Evolutionary conservation across 2,797 vertebrate species (phyloP).

Genomic region (Phoeniculus purpureus): DNA sequence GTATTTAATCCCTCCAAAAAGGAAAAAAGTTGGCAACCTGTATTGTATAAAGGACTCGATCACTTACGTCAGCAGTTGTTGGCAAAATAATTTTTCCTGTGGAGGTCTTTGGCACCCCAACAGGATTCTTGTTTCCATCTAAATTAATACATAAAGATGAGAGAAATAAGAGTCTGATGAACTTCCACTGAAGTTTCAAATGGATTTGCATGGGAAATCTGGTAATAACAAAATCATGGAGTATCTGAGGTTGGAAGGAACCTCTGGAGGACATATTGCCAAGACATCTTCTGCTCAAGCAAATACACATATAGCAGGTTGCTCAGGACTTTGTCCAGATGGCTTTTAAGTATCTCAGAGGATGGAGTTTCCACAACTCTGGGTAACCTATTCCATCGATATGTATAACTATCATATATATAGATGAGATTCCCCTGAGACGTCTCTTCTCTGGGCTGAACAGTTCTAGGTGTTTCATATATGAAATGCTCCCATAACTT

Average conservation of each 20-base stretch:
- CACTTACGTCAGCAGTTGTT: not conserved
- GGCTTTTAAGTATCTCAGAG: not conserved
- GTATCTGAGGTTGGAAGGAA: not conserved
- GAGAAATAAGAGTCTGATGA: not conserved
- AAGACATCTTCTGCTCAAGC: not conserved
- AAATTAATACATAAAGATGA: not conserved
- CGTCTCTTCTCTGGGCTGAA: not conserved
- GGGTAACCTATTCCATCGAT: not conserved
- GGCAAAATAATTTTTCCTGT: not conserved
- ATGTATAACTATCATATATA: not conserved
- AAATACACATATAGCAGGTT: not conserved
- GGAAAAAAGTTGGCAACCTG: not conserved
- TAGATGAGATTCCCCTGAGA: not conserved
- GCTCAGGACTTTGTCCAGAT: not conserved
- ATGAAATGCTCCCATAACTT: not conserved
- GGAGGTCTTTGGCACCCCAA: not conserved
- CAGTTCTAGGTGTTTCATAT: not conserved
- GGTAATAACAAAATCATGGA: not conserved
- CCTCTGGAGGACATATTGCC: not conserved
- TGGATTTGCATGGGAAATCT: not conserved
- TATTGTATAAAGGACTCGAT: not conserved
- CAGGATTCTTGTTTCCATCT: not conserved
- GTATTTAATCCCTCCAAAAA: not conserved
- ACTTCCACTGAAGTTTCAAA: not conserved
- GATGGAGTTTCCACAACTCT: not conserved